Evolutionary conservation across 2,888 invertebrate genomes (phyloP), one percentile per base, ranked within the genome.

Genomic region (Ormyrus labotus): DNA sequence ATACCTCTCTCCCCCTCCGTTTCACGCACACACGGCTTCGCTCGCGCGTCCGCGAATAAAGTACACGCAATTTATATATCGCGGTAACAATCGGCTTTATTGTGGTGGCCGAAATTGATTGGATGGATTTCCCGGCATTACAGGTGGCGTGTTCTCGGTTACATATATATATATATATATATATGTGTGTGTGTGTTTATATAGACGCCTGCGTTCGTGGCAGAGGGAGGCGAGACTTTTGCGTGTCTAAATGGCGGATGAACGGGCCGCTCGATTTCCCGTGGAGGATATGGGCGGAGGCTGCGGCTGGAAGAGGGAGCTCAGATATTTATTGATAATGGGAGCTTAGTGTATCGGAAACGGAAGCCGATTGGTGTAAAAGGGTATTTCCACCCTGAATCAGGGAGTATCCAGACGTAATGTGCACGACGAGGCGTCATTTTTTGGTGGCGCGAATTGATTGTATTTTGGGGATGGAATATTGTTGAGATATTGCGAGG

Each of bases 231-330:
- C 19, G 19, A 19, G 19, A 19, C 57, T 53, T 61, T 69, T 69
- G 69, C 9, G 63, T 45, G 61, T 19, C 55, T 58, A 58, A 76
- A 60, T 13, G 61, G 53, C 69, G n/a, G 63, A 61, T 13, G 55
- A 76, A 61, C 53, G 69, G 70, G 53, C 53, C 61, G 69, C 69
- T 61, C 68, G 76, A 76, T 76, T 63, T 61, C 45, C 48, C 65
- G 50, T 47, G 65, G 65, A 61, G 51, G 50, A 61, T 10, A 61
- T 10, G 10, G 19, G 10, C 19, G 19, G 6, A 34, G 48, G n/a
- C 19, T 50, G 48, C 48, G 4, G 11, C 6, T 45, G 3, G 1
- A 13, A 47, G 19, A 34, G n/a, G 13, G 7, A 60, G 19, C 55
- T 47, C 61, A 45, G 60, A 68, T 75, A 61, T 60, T 75, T 75